These are phyloP conservation scores for Cassiopea andromeda DNA, from an alignment of 30 jellyfish, hydroid and myxozoan species.

Conservation along the genomic window DNA sequence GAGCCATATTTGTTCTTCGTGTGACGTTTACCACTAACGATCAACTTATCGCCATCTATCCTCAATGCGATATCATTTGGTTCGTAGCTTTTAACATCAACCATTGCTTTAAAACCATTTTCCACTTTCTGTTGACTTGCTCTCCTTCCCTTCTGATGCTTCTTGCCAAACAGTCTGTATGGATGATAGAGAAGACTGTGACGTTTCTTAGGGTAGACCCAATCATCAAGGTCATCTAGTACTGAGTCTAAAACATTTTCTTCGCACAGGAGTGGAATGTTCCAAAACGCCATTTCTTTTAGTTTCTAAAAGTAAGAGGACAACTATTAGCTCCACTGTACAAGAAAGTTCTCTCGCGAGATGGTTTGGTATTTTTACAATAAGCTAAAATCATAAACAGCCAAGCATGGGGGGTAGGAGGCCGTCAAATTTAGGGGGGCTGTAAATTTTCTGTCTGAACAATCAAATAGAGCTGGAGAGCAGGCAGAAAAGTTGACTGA, in stretches of 20 bases:
- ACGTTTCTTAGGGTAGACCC: not conserved
- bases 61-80: constrained; percentile 8
- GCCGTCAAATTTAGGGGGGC: too few relatives aligned
- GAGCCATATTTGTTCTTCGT: constrained; percentile 65
- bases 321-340: too few relatives aligned
- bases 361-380: too few relatives aligned
- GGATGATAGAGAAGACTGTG: not conserved
- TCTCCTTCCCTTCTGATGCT: not conserved
- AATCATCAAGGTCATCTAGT: not conserved
- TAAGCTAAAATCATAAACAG: too few relatives aligned
- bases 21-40: constrained; percentile 75
- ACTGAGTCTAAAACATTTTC: not conserved
- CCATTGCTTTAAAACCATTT: not conserved
- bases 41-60: constrained; percentile 42
- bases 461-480: too few relatives aligned
- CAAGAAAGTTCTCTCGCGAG: too few relatives aligned
- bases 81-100: not conserved
- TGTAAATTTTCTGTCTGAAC: too few relatives aligned
- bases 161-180: not conserved
- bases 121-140: not conserved
- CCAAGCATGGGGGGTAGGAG: too few relatives aligned
- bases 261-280: constrained; percentile 13
- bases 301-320: too few relatives aligned
- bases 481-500: too few relatives aligned
- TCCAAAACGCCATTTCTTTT: constrained; percentile 20